phyloP scores from a whole-genome alignment of 2,888 invertebrate species.

The Rotaria macrura region DNA sequence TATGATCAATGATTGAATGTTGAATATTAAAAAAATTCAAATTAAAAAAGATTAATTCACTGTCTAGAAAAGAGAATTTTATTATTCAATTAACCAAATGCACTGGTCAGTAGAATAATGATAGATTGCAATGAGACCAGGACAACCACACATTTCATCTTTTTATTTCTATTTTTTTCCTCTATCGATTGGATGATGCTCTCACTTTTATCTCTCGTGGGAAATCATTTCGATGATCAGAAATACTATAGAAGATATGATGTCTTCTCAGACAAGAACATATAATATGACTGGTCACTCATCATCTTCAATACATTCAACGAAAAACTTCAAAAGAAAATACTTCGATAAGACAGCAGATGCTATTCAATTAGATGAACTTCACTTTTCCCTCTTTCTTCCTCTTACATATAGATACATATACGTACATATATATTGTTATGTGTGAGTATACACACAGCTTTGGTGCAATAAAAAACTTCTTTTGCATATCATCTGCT shows the following conservation, averaged over 20 bases:
- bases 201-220: neutral
- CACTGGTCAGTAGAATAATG: neutral
- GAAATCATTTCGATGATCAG: neutral
- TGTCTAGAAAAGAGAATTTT: slow-evolving; percentile 44
- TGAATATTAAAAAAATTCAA: slow-evolving; percentile 77
- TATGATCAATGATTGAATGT: too few relatives aligned
- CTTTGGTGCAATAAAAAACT: too few relatives aligned
- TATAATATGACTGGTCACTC: neutral
- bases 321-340: neutral
- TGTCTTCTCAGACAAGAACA: neutral
- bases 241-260: neutral
- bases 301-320: neutral
- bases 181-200: neutral
- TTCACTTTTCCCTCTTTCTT: too few relatives aligned
- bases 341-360: neutral
- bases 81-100: slow-evolving; percentile 7
- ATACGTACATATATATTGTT: too few relatives aligned
- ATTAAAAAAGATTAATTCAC: slow-evolving; percentile 83
- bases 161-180: neutral
- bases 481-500: neutral
- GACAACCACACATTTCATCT: neutral
- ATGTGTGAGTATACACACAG: too few relatives aligned
- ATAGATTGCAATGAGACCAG: neutral
- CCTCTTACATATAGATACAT: too few relatives aligned
- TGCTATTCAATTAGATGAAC: neutral